Evolutionary conservation across 2,113 vertebrate species (phyloP).

Genomic region (Ursus arctos): DNA sequence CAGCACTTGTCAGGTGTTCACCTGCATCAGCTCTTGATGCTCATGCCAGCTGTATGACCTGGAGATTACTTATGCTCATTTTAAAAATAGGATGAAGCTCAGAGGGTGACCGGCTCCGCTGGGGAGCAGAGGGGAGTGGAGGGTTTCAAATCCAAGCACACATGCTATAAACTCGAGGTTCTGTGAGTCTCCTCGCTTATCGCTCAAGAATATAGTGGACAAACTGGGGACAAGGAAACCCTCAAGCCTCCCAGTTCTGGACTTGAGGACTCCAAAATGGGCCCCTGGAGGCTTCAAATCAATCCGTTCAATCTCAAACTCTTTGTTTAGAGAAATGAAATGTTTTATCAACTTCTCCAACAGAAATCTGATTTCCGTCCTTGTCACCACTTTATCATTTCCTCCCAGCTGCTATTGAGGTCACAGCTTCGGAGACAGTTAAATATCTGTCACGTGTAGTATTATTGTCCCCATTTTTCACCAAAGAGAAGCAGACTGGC

Average conservation of each 20-base stretch:
- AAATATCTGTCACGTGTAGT: slow-evolving; percentile 18
- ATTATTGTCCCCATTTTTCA: slow-evolving; percentile 65
- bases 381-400: slow-evolving; percentile 31
- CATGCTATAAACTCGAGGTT: accelerated
- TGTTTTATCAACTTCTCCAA: neutral
- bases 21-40: neutral
- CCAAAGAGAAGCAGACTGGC: neutral
- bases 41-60: accelerated
- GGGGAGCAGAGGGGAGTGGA: neutral
- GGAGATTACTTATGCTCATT: neutral
- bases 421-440: slow-evolving; percentile 55
- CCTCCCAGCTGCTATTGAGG: slow-evolving; percentile 43
- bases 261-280: neutral
- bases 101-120: accelerated
- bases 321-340: slow-evolving; percentile 69
- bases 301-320: neutral
- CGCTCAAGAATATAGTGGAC: neutral
- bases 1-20: accelerated
- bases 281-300: neutral
- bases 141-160: neutral
- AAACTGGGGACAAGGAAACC: neutral
- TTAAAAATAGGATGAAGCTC: neutral
- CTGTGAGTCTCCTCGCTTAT: neutral
- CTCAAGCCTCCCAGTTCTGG: neutral
- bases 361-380: slow-evolving; percentile 50